Evolutionary conservation across 2,113 vertebrate species (phyloP).

Genomic region (Pterocles orientalis): DNA sequence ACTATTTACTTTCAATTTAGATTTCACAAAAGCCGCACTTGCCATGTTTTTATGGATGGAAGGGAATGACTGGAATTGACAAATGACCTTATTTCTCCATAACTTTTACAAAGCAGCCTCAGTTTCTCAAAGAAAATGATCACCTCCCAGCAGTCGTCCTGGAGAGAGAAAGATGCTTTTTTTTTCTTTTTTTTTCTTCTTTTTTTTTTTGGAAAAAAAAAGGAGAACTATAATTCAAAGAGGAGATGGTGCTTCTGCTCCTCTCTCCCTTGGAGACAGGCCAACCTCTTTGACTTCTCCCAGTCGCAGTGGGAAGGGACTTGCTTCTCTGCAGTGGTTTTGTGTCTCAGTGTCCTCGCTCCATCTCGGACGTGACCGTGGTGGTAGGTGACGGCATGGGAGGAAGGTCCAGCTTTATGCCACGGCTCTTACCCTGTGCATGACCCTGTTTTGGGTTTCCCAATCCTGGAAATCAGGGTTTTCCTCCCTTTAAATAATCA

Average conservation of each 20-base stretch:
- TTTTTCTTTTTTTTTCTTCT: neutral
- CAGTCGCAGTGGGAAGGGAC: neutral
- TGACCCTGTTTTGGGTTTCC: neutral
- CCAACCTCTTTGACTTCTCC: neutral
- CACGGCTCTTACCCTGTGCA: accelerated
- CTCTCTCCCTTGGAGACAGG: neutral
- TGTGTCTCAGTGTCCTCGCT: neutral
- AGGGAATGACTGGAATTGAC: constrained; percentile 60
- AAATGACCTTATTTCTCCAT: constrained; percentile 57
- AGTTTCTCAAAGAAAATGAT: constrained; percentile 32
- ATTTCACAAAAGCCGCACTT: constrained; percentile 65
- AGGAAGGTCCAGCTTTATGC: neutral
- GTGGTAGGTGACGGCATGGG: neutral
- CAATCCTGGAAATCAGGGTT: neutral
- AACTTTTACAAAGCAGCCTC: constrained; percentile 12
- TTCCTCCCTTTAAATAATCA: neutral
- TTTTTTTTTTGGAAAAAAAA: neutral
- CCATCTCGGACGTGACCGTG: accelerated
- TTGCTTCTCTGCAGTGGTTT: neutral
- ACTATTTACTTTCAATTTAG: constrained; percentile 81
- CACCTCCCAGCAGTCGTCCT: constrained; percentile 13
- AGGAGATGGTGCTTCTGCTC: neutral
- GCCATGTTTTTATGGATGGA: constrained; percentile 54
- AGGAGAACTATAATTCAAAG: neutral
- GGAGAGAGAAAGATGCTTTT: neutral